phyloP scores from a whole-genome alignment of 2,797 vertebrate genomes.

The Oryzias dopingdopingensis region DNA sequence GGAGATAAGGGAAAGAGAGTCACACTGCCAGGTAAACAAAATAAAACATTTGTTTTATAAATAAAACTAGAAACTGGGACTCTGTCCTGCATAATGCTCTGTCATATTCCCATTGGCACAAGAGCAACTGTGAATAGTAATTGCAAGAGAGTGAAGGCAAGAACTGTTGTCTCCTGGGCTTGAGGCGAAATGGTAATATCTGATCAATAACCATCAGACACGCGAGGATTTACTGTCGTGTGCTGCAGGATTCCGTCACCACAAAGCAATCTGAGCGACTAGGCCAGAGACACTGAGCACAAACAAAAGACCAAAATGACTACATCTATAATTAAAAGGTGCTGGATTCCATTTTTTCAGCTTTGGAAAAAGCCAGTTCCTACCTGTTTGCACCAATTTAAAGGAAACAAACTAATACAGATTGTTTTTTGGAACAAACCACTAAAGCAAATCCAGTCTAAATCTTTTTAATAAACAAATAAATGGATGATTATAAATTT shows the following conservation, averaged over 20 bases:
- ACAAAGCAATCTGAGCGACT: slow-evolving; percentile 41
- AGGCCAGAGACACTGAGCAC: slow-evolving; percentile 63
- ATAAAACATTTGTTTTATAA: slow-evolving; percentile 33
- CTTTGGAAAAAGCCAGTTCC: background rate
- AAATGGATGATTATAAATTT: too few relatives aligned
- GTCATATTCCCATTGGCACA: slow-evolving; percentile 26
- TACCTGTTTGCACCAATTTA: background rate
- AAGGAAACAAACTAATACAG: too few relatives aligned
- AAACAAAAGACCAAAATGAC: slow-evolving; percentile 52
- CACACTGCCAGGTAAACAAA: slow-evolving; percentile 39
- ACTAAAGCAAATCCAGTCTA: too few relatives aligned
- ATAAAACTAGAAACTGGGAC: slow-evolving; percentile 15
- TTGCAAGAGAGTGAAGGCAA: slow-evolving; percentile 33
- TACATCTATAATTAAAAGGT: slow-evolving; percentile 4
- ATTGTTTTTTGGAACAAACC: too few relatives aligned
- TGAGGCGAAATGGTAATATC: slow-evolving; percentile 64
- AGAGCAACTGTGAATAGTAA: slow-evolving; percentile 40
- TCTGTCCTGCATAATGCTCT: slow-evolving; percentile 34
- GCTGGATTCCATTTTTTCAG: background rate
- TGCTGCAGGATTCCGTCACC: slow-evolving; percentile 58
- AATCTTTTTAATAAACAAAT: too few relatives aligned
- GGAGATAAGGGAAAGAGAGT: slow-evolving; percentile 21
- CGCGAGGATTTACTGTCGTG: slow-evolving; percentile 60
- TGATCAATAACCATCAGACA: slow-evolving; percentile 72
- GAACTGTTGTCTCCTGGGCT: slow-evolving; percentile 33